Base-by-base conservation (phyloP, 37 sponge, comb jelly and placozoan species). In the Halisarca cf. caerulea region DNA sequence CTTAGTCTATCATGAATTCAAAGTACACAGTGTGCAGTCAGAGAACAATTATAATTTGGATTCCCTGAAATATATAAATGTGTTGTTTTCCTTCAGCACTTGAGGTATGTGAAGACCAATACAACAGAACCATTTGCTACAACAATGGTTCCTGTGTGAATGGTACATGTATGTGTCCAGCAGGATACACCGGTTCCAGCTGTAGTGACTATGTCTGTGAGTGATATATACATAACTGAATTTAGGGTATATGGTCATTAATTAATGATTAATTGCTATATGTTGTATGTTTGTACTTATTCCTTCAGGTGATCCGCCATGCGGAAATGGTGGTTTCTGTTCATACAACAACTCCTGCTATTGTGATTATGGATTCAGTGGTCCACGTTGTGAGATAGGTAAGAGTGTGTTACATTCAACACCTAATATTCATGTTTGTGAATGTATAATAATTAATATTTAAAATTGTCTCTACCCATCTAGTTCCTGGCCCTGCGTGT, bases 101-200 rank as follows among this genome's bases (percentile, higher is more conserved):
- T 6, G 64, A 62, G 15, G 64, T 62, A 30, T 62, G 77, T 74
- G 77, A 44, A 30, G 40, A 4, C 3, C 3, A 71, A n/a, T 18
- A 18, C 7, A 40, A 37, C 24, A 74, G 51, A 11, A 47, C 51
- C 51, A 47, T 47, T 47, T 68, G 69, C 69, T 30, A 68, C 69
- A 68, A 68, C 69, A 68, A 68, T 30, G 69, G 69, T 32, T 32
- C 2, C 17, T 68, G 69, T 68, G 69, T 68, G 1, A 68, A 68
- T 34, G 34, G 34, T 1, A 28, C 30, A 8, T 68, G 69, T 30
- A 68, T 32, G 32, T 68, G 69, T 34, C 30, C 69, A 3, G 32
- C 69, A 34, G 69, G 69, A 34, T 30, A 68, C 35, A 34, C 35
- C 4, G 69, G 69, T 6, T 34, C 30, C 17, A 27, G 35, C 33